Evolutionary conservation across 2,888 invertebrate species (phyloP).

Genomic region (Chymomyza caudatula): DNA sequence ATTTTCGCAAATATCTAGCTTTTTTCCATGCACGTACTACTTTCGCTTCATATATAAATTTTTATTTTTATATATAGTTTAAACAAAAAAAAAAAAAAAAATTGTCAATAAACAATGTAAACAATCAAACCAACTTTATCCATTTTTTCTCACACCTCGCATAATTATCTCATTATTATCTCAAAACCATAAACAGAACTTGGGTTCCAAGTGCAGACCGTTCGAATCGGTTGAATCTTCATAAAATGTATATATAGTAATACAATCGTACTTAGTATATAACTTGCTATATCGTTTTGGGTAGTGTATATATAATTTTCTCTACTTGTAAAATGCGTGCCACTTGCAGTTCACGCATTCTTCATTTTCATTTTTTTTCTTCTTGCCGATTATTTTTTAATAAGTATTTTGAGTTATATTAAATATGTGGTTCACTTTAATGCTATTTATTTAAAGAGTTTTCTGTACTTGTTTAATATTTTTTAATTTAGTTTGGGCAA

Average conservation of each 20-base stretch:
- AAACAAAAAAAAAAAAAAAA: slow-evolving; percentile 24
- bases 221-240: slow-evolving; percentile 21
- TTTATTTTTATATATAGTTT: background rate
- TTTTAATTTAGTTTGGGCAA: slow-evolving; percentile 31
- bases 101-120: slow-evolving; percentile 67
- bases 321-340: slow-evolving; percentile 52
- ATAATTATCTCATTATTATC: background rate
- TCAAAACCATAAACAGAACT: background rate
- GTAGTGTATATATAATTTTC: slow-evolving; percentile 50
- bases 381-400: slow-evolving; percentile 19
- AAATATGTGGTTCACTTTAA: slow-evolving; percentile 4
- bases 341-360: slow-evolving; percentile 56
- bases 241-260: slow-evolving; percentile 14
- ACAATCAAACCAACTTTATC: slow-evolving; percentile 41
- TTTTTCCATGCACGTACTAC: slow-evolving; percentile 21
- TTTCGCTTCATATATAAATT: background rate
- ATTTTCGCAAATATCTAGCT: slow-evolving; percentile 26
- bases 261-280: background rate
- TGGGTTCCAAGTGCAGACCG: background rate
- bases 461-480: slow-evolving; percentile 9
- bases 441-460: slow-evolving; percentile 25
- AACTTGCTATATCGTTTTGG: slow-evolving; percentile 54
- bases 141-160: slow-evolving; percentile 25
- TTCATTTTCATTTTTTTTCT: slow-evolving; percentile 14
- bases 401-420: background rate